phyloP scores from a whole-genome alignment of 2,797 vertebrate species.

The Enteromius thamalakanensis region DNA sequence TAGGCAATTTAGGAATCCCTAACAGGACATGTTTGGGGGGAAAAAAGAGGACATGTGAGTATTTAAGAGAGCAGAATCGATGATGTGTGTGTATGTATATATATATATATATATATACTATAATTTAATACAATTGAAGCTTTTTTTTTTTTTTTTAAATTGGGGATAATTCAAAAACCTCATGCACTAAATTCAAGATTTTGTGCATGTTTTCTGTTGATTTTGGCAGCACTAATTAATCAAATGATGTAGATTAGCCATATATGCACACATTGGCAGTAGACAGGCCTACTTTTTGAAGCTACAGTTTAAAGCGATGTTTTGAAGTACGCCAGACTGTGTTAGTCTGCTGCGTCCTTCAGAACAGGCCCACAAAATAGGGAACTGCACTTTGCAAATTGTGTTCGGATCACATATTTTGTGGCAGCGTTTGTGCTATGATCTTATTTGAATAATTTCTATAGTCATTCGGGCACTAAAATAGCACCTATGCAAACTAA shows the following conservation, averaged over 20 bases:
- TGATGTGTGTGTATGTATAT: background rate
- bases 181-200: background rate
- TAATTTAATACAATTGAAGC: background rate
- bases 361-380: background rate
- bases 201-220: background rate
- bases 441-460: slow-evolving; percentile 14
- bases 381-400: background rate
- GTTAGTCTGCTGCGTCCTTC: background rate
- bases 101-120: background rate
- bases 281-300: background rate
- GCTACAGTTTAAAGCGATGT: background rate
- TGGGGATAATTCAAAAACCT: background rate
- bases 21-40: background rate
- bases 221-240: background rate
- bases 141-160: no score
- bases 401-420: background rate
- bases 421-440: background rate
- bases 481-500: background rate
- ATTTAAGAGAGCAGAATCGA: background rate
- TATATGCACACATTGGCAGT: background rate
- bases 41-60: background rate
- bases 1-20: background rate
- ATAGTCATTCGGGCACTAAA: background rate
- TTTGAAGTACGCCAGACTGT: slow-evolving; percentile 6
- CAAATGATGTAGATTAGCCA: background rate